Evolutionary conservation across 2,797 vertebrate genomes (phyloP).

Genomic region (Prionace glauca): DNA sequence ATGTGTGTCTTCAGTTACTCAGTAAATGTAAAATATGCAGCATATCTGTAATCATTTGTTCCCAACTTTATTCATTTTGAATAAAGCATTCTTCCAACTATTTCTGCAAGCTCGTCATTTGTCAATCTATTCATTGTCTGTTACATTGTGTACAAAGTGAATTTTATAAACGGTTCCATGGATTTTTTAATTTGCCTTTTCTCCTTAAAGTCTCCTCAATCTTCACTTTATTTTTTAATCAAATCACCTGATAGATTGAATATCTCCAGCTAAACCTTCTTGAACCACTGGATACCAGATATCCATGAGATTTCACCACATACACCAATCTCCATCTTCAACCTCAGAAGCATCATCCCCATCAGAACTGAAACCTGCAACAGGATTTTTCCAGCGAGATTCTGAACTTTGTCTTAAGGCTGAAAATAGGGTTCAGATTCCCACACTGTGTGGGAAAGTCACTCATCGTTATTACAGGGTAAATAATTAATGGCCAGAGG

Average conservation of each 20-base stretch:
- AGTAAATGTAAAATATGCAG: not conserved
- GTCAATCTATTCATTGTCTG: not conserved
- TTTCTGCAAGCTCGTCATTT: not conserved
- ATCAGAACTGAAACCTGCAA: not conserved
- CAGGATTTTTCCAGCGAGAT: no score
- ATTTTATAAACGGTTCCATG: not conserved
- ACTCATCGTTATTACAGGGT: not conserved
- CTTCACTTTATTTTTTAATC: not conserved
- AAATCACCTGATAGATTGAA: not conserved
- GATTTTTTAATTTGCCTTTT: not conserved
- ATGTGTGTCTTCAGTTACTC: not conserved
- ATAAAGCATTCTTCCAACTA: not conserved
- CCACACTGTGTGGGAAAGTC: not conserved
- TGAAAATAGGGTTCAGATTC: not conserved
- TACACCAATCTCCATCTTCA: no score
- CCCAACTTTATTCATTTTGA: not conserved
- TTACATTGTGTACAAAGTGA: not conserved
- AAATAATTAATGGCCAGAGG: not conserved
- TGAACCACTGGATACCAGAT: not conserved
- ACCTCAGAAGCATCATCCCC: not conserved
- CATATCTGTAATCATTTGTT: slow-evolving; percentile 12
- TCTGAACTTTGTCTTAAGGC: no score
- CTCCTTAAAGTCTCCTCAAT: not conserved
- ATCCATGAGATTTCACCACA: not conserved
- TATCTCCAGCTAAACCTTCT: not conserved